Percentiles rank a stretch among this genome's conserved stretches.
These are phyloP conservation scores for Eulacestoma nigropectus DNA, from an alignment of 2,113 vertebrate species.

Conservation along the genomic window DNA sequence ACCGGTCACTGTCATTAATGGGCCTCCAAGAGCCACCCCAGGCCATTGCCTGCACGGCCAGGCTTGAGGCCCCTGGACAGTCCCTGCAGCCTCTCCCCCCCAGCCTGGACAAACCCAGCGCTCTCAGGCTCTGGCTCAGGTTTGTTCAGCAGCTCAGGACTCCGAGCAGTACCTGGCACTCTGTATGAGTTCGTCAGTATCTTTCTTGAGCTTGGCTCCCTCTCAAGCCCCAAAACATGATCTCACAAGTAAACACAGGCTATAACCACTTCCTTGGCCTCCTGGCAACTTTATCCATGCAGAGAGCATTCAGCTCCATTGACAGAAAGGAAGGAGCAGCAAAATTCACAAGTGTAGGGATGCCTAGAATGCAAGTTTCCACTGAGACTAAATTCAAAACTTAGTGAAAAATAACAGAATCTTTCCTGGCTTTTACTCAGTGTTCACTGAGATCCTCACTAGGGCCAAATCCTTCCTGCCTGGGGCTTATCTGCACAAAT, in stretches of 20 bases:
- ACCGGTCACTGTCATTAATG: background rate
- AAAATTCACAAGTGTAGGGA: background rate
- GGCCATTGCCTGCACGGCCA: background rate
- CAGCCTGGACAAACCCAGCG: background rate
- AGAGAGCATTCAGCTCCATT: background rate
- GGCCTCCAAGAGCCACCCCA: background rate
- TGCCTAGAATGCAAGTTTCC: background rate
- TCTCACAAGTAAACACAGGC: background rate
- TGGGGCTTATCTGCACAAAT: background rate
- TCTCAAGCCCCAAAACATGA: background rate
- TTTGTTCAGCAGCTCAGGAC: background rate
- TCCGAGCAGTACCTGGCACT: background rate
- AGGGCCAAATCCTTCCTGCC: background rate
- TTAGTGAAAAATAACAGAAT: background rate
- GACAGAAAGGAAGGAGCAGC: background rate
- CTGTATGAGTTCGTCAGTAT: background rate
- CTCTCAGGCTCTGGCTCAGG: background rate
- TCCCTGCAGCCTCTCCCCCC: background rate
- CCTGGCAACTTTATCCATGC: background rate
- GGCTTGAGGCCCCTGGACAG: rapidly evolving
- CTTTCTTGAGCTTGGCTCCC: background rate
- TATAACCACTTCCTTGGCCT: background rate
- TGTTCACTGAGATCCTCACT: background rate
- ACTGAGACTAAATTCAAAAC: background rate
- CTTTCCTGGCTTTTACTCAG: background rate